Evolutionary conservation across 2,888 invertebrate genomes (phyloP).

Genomic region (Meta bourneti): DNA sequence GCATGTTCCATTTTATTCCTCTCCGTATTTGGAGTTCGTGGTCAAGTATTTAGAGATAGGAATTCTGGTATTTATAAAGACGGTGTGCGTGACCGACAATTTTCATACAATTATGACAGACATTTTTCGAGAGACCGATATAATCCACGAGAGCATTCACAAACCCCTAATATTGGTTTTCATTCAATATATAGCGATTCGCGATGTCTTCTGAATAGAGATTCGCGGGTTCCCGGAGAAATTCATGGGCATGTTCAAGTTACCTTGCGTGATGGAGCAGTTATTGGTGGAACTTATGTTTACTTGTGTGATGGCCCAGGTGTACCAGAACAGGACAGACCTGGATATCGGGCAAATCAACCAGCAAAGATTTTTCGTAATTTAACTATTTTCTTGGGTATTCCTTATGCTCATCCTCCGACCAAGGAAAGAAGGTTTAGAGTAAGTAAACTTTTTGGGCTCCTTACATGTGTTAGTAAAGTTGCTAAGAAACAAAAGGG

Average conservation of each 20-base stretch:
- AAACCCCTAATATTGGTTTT: conserved; percentile 13
- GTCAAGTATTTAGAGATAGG: conserved; percentile 50
- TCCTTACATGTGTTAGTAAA: background rate
- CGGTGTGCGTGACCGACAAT: conserved; percentile 39
- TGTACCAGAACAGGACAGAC: conserved; percentile 72
- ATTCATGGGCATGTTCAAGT: conserved; percentile 13
- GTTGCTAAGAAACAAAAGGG: too few species aligned
- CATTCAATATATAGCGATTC: conserved; percentile 59
- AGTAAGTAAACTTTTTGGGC: conserved; percentile 33
- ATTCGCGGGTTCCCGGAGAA: conserved; percentile 28
- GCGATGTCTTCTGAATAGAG: conserved; percentile 49
- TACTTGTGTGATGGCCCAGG: conserved; percentile 78
- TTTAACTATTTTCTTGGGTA: conserved; percentile 89
- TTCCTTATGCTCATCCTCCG: conserved; percentile 96
- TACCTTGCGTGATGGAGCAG: conserved; percentile 35
- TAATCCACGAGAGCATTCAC: conserved; percentile 16
- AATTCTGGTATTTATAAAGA: conserved; percentile 42
- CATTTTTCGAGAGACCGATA: conserved; percentile 37
- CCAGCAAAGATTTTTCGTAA: conserved; percentile 68
- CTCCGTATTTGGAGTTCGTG: background rate
- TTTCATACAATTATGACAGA: conserved; percentile 49
- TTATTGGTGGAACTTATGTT: conserved; percentile 67
- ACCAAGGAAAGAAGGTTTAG: conserved; percentile 85
- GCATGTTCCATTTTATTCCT: background rate
- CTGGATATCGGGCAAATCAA: conserved; percentile 36